A percentile compares a stretch with the other conserved stretches of the same genome.
These are phyloP conservation scores for Hiodon tergisus DNA, from an alignment of 2,113 vertebrate species.

Conservation along the genomic window DNA sequence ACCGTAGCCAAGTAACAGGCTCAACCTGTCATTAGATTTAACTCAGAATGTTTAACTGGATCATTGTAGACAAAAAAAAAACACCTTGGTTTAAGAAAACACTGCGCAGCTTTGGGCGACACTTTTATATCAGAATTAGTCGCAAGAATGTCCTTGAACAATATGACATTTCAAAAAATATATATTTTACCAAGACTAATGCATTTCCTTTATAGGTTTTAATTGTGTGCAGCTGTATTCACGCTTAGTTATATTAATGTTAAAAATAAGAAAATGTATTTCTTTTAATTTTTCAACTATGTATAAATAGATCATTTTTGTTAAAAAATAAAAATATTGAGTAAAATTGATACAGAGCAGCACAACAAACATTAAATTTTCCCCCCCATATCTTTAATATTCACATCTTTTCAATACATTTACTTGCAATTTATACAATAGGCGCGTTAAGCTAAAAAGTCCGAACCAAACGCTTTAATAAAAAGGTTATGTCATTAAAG, in stretches of 20 bases:
- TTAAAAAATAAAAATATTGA: neutral
- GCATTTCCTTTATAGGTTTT: neutral
- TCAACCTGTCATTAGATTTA: too few species aligned
- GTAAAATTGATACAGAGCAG: neutral
- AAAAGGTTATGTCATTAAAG: slow-evolving; percentile 55
- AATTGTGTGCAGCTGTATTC: neutral
- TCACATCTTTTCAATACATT: slow-evolving; percentile 58
- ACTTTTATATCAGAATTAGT: neutral
- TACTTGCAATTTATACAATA: slow-evolving; percentile 60
- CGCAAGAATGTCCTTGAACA: neutral
- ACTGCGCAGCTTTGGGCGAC: too few species aligned
- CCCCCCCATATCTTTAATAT: slow-evolving; percentile 58
- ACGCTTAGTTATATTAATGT: neutral
- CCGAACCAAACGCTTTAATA: slow-evolving; percentile 37
- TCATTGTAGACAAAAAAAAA: too few species aligned
- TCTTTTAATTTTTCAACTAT: neutral
- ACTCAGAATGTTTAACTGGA: too few species aligned
- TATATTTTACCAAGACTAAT: neutral
- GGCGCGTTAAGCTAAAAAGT: slow-evolving; percentile 60
- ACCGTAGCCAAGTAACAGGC: too few species aligned
- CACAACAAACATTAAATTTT: neutral
- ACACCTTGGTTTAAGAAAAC: too few species aligned
- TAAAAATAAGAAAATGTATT: neutral
- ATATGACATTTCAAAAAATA: neutral
- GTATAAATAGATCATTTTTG: neutral